Percentiles rank a stretch among this genome's conserved stretches.
phyloP scores from a whole-genome alignment of 2,797 vertebrate genomes.

The Meda fulgida region DNA sequence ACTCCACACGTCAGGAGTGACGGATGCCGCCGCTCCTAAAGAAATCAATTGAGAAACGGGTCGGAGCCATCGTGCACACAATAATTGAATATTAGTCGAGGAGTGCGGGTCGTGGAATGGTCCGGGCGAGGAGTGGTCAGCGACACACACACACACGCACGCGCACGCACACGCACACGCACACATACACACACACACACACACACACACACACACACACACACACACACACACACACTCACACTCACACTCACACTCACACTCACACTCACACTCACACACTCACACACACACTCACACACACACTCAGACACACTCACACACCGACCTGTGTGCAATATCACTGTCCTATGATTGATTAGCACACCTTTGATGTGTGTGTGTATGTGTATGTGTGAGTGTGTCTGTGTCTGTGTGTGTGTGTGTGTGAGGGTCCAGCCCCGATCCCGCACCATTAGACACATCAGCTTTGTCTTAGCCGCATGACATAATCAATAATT shows the following conservation, averaged over 20 bases:
- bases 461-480: slow-evolving; percentile 74
- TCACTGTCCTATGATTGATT: slow-evolving; percentile 3
- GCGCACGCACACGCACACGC: too few species aligned
- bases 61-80: slow-evolving; percentile 78
- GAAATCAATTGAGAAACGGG: slow-evolving; percentile 82
- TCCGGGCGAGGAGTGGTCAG: background rate
- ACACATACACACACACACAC: too few species aligned
- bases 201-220: too few species aligned
- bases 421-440: slow-evolving; percentile 7
- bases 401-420: too few species aligned
- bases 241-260: too few species aligned
- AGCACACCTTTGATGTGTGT: background rate
- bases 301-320: too few species aligned
- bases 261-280: too few species aligned
- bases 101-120: slow-evolving; percentile 42
- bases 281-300: too few species aligned
- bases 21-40: slow-evolving; percentile 81
- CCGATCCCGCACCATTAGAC: slow-evolving; percentile 67
- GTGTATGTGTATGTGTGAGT: too few species aligned
- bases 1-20: slow-evolving; percentile 81
- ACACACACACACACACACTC: too few species aligned
- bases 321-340: too few species aligned
- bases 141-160: too few species aligned
- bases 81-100: slow-evolving; percentile 81
- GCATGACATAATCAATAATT: slow-evolving; percentile 80